Evolutionary conservation across 2,113 vertebrate genomes (phyloP).

Genomic region (Hiodon tergisus): DNA sequence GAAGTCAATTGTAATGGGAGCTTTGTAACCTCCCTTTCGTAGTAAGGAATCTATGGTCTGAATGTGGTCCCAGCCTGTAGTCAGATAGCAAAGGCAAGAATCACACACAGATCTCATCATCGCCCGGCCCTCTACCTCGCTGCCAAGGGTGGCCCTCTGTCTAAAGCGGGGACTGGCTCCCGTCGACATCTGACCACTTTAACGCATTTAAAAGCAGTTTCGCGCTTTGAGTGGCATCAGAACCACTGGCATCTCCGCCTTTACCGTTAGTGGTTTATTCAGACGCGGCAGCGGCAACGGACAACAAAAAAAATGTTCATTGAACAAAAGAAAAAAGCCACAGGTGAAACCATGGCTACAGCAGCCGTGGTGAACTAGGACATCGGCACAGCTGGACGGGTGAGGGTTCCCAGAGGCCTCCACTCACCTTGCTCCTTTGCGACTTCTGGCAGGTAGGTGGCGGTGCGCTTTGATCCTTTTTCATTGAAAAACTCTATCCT

Average conservation of each 20-base stretch:
- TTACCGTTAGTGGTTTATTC: too few relatives aligned
- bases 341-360: neutral
- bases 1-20: slow-evolving; percentile 98
- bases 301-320: too few relatives aligned
- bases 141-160: too few relatives aligned
- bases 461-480: slow-evolving; percentile 99
- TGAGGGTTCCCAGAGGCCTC: neutral
- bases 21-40: slow-evolving; percentile 99
- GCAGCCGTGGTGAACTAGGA: neutral
- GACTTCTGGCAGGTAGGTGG: slow-evolving; percentile 99
- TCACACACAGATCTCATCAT: too few relatives aligned
- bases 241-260: too few relatives aligned
- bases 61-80: slow-evolving; percentile 98
- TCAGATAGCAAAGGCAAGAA: neutral
- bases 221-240: too few relatives aligned
- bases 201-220: too few relatives aligned
- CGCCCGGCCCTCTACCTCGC: too few relatives aligned
- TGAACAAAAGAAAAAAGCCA: too few relatives aligned
- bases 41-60: slow-evolving; percentile 99
- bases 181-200: too few relatives aligned
- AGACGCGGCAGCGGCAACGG: too few relatives aligned
- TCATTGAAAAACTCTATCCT: slow-evolving; percentile 99
- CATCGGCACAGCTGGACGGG: neutral
- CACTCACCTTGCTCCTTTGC: slow-evolving; percentile 99
- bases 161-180: too few relatives aligned